Percentiles rank a stretch among this genome's conserved stretches.
Conservation (phyloP, 2,888 invertebrate genomes). For the Strigamia maritima region DNA sequence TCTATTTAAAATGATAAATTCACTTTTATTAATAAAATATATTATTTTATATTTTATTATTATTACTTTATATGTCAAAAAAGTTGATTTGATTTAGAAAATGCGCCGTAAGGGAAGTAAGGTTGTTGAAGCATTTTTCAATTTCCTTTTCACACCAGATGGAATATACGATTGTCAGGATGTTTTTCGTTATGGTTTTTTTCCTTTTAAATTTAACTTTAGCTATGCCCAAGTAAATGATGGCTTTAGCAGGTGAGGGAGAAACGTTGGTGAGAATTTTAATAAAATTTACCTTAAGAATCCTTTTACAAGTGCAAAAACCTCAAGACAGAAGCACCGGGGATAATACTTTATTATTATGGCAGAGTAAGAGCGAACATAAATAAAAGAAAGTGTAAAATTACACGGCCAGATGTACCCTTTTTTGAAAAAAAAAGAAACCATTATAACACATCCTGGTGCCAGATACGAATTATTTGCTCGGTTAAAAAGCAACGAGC, state of each 20-base stretch:
- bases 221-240: background rate
- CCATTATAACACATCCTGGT: background rate
- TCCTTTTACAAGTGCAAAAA: background rate
- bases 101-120: background rate
- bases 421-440: background rate
- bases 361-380: background rate
- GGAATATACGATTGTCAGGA: background rate
- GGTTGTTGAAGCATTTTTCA: slow-evolving; percentile 28
- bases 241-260: slow-evolving; percentile 22
- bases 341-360: background rate
- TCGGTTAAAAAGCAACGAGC: background rate
- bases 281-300: slow-evolving; percentile 29
- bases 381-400: background rate
- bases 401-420: background rate
- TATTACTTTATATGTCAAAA: background rate
- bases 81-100: background rate
- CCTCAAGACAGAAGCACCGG: slow-evolving; percentile 21
- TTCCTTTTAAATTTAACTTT: slow-evolving; percentile 21
- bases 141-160: slow-evolving; percentile 25
- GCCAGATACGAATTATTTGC: slow-evolving; percentile 11
- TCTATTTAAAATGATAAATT: too few species aligned
- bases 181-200: background rate
- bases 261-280: background rate
- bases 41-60: background rate
- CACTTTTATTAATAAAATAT: too few species aligned